phyloP scores from a whole-genome alignment of 2,888 invertebrate species.

The Ischnura elegans region DNA sequence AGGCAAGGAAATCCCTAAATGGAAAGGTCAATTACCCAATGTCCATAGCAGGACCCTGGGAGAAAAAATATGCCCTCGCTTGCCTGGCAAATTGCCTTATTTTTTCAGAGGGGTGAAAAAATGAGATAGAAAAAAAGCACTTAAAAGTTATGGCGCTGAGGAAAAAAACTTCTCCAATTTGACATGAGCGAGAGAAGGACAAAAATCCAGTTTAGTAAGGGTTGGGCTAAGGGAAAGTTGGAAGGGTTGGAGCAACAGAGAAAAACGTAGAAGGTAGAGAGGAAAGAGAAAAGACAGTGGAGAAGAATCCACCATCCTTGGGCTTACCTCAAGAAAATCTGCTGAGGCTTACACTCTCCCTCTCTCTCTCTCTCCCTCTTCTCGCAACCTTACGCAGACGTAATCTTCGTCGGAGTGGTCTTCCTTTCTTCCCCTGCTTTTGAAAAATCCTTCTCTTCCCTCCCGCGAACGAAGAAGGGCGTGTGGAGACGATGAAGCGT shows the following conservation, averaged over 20 bases:
- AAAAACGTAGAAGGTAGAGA: neutral
- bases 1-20: neutral
- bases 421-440: neutral
- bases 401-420: neutral
- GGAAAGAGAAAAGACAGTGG: neutral
- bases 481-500: neutral
- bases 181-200: neutral
- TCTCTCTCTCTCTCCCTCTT: neutral
- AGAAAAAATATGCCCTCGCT: neutral
- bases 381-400: neutral
- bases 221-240: neutral
- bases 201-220: neutral
- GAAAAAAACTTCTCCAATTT: slow-evolving; percentile 10
- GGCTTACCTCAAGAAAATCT: slow-evolving; percentile 4
- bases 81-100: neutral
- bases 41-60: neutral
- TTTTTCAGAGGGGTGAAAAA: neutral
- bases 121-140: neutral
- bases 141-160: neutral
- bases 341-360: neutral
- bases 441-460: neutral
- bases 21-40: neutral
- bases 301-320: neutral
- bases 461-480: neutral
- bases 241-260: neutral